Evolutionary conservation across 2,888 invertebrate genomes (phyloP).

Genomic region (Drosophila rubida): DNA sequence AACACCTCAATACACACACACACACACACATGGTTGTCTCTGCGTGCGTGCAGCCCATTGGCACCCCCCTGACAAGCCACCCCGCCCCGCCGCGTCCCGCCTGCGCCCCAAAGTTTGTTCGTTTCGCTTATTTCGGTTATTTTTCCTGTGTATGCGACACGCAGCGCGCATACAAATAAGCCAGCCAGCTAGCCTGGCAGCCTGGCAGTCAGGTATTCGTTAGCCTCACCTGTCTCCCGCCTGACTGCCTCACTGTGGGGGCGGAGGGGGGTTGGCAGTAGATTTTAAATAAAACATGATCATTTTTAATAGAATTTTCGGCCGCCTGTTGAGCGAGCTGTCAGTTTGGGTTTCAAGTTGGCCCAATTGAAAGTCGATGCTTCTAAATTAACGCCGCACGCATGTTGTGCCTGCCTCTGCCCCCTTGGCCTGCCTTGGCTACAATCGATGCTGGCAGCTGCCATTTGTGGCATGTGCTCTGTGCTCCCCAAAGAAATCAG

Average conservation of each 20-base stretch:
- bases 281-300: slow-evolving; percentile 65
- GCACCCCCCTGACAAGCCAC: slow-evolving; percentile 1
- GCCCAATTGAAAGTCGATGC: slow-evolving; percentile 27
- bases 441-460: slow-evolving; percentile 24
- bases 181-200: too few species aligned
- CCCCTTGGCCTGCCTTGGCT: neutral
- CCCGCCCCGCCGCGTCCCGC: neutral
- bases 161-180: slow-evolving; percentile 68
- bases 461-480: slow-evolving; percentile 33
- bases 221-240: slow-evolving; percentile 5
- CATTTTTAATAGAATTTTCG: slow-evolving; percentile 62
- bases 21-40: slow-evolving; percentile 9
- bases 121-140: slow-evolving; percentile 65
- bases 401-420: neutral
- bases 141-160: slow-evolving; percentile 49
- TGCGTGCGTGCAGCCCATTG: slow-evolving; percentile 33
- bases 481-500: slow-evolving; percentile 63
- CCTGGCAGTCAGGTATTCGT: slow-evolving; percentile 1
- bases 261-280: slow-evolving; percentile 28
- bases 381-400: slow-evolving; percentile 24
- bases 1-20: slow-evolving; percentile 58
- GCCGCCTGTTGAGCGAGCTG: slow-evolving; percentile 44
- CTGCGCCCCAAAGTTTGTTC: slow-evolving; percentile 21
- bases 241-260: neutral
- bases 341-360: slow-evolving; percentile 36